phyloP scores from a whole-genome alignment of 1,140 invertebrate genomes.

The Listronotus oregonensis region DNA sequence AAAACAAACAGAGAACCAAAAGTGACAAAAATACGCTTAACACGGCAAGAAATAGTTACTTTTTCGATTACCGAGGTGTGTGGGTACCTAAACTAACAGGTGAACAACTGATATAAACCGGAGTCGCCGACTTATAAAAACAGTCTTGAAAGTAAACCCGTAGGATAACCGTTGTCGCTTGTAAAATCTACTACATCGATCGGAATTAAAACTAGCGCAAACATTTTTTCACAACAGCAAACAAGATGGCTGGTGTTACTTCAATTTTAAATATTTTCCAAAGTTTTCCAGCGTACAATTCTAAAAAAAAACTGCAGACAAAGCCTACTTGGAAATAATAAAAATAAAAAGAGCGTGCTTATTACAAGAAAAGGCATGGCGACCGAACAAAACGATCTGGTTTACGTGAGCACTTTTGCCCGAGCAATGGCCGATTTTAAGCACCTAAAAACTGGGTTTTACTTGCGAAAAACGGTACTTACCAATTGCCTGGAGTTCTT shows the following conservation, averaged over 20 bases:
- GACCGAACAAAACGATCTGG: conserved; percentile 31
- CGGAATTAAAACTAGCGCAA: conserved; percentile 26
- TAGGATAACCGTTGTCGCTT: conserved; percentile 13
- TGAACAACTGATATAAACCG: conserved; percentile 16
- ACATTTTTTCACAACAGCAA: not conserved
- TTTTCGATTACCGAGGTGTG: not conserved
- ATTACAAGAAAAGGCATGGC: conserved; percentile 41
- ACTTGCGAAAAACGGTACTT: conserved; percentile 33
- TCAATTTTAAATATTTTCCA: conserved; percentile 6
- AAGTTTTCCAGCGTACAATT: not conserved
- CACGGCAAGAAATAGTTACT: too few species aligned
- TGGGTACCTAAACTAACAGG: conserved; percentile 1
- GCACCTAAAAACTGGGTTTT: conserved; percentile 2
- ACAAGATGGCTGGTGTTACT: not conserved
- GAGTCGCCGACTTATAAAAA: conserved; percentile 22
- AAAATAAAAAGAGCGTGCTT: conserved; percentile 22
- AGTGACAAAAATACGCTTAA: too few species aligned
- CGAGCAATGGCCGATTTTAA: conserved; percentile 40
- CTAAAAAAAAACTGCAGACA: not conserved
- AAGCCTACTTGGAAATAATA: not conserved
- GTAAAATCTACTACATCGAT: conserved; percentile 27
- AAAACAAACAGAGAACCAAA: too few species aligned
- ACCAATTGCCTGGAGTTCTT: conserved; percentile 44
- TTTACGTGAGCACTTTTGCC: conserved; percentile 44
- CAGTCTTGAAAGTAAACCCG: conserved; percentile 12